Evolutionary conservation across 2,797 vertebrate genomes (phyloP).

Genomic region (Brachyalestes nurse): DNA sequence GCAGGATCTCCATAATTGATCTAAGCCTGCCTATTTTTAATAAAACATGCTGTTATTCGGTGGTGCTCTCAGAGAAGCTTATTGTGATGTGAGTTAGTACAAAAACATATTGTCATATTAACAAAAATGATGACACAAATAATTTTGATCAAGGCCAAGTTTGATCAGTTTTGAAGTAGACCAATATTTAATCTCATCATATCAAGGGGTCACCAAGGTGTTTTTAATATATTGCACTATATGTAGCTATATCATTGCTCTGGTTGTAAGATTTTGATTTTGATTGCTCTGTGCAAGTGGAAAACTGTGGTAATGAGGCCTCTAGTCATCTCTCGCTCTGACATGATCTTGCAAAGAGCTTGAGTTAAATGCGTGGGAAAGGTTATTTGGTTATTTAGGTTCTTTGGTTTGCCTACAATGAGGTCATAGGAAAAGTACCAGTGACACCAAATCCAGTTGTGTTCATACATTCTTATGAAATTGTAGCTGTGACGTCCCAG

Average conservation of each 20-base stretch:
- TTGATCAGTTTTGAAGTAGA: neutral
- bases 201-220: neutral
- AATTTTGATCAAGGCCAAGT: too few species aligned
- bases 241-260: neutral
- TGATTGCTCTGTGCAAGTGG: neutral
- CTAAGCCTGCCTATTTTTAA: neutral
- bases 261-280: neutral
- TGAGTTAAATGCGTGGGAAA: neutral
- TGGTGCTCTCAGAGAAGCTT: neutral
- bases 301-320: slow-evolving; percentile 3
- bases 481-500: too few species aligned
- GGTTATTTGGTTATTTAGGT: neutral
- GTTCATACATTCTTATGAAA: too few species aligned
- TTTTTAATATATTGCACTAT: neutral
- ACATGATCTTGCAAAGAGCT: neutral
- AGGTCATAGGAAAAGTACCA: neutral
- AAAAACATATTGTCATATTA: neutral
- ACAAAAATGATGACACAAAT: neutral
- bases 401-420: slow-evolving; percentile 5
- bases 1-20: neutral
- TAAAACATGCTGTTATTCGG: neutral
- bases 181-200: neutral
- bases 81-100: neutral
- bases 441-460: too few species aligned
- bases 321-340: neutral